Evolutionary conservation across 2,888 invertebrate species (phyloP), one percentile per base, ranked within the genome.

Genomic region (Zygothrica quintamaculata): DNA sequence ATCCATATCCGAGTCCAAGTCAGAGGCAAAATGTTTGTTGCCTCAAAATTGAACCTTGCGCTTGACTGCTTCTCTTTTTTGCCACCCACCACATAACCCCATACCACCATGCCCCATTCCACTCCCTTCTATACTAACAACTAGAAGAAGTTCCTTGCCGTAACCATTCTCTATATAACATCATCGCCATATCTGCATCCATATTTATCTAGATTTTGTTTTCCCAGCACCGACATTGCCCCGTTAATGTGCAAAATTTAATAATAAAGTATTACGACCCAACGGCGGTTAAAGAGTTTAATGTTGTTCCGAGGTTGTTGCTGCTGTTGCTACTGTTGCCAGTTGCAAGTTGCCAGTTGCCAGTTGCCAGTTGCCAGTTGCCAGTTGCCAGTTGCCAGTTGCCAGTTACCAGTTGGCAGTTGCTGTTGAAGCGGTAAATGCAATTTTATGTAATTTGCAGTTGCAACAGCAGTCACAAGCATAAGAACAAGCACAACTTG

Each of bases 131-230:
- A 16, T 15, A 13, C 33, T 33, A n/a, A n/a, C n/a, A n/a, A n/a
- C n/a, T n/a, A n/a, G n/a, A n/a, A n/a, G n/a, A n/a, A n/a, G n/a
- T n/a, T n/a, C n/a, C n/a, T n/a, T 29, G 9, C 29, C 29, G 29
- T 29, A 7, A 9, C 33, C 33, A 5, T 33, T 33, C 33, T 33
- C 33, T 33, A 22, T 22, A 22, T 22, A 16, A 25, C 44, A 56
- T 31, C 60, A 36, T 43, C 60, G 53, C 59, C 51, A 57, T 73
- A 79, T 74, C 74, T 78, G 67, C 44, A 39, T 53, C 68, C 70
- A 77, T 82, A 80, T 85, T 85, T 82, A 82, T 82, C 82, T 82
- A 85, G 85, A 85, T 82, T 80, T 84, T 82, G 75, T 84, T 81
- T 65, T 77, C 61, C 72, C 74, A 60, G 61, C 62, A 50, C 55